phyloP scores from a whole-genome alignment of 2,797 vertebrate species.

The Mormyrus proboscirostris region DNA sequence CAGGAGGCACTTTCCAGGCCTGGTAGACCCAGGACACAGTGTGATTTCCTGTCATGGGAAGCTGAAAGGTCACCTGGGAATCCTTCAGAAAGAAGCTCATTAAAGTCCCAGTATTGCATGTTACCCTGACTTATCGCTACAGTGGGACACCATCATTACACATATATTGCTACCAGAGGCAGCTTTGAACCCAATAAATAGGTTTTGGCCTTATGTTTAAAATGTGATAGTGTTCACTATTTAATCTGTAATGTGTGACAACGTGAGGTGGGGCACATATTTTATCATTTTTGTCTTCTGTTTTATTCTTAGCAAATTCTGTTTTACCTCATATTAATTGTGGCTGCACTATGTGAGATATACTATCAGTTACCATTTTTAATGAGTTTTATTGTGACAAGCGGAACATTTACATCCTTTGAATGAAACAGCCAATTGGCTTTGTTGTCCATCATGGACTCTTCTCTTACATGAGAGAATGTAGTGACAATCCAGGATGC shows the following conservation, averaged over 20 bases:
- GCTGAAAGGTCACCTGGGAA: slow-evolving; percentile 12
- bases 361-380: background rate
- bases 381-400: background rate
- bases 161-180: background rate
- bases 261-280: background rate
- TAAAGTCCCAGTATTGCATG: background rate
- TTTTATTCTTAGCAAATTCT: background rate
- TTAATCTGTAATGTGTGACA: background rate
- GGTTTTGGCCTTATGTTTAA: background rate
- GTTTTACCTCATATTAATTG: background rate
- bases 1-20: background rate
- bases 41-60: background rate
- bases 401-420: background rate
- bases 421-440: background rate
- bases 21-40: background rate
- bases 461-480: background rate
- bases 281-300: background rate
- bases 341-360: background rate
- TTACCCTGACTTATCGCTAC: background rate
- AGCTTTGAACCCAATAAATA: background rate
- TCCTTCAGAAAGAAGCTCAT: background rate
- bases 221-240: background rate
- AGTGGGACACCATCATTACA: background rate
- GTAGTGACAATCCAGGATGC: background rate
- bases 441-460: background rate